phyloP scores from a whole-genome alignment of 2,113 vertebrate species.

The Aegithalos caudatus region DNA sequence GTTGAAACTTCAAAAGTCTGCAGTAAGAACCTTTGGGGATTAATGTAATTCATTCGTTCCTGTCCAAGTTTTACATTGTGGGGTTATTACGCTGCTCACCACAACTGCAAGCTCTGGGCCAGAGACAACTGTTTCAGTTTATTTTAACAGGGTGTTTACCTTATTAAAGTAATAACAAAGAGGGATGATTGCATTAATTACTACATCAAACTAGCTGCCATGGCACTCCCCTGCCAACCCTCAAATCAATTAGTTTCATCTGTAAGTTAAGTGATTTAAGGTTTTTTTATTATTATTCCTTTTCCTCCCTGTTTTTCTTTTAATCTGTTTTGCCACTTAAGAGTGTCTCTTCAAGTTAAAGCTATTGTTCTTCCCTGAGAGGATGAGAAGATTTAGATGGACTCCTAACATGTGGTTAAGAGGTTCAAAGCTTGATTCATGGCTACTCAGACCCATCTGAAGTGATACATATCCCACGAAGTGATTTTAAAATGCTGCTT shows the following conservation, averaged over 20 bases:
- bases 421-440: conserved; percentile 47
- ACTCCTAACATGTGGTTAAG: conserved; percentile 4
- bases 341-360: conserved; percentile 13
- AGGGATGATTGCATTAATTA: conserved; percentile 26
- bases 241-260: conserved; percentile 54
- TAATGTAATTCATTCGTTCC: conserved; percentile 56
- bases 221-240: neutral
- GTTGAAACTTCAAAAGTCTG: conserved; percentile 45
- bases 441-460: neutral
- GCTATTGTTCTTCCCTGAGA: conserved; percentile 12
- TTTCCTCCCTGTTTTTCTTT: neutral
- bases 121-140: conserved; percentile 52
- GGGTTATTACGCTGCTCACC: conserved; percentile 10
- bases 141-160: conserved; percentile 58
- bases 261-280: conserved; percentile 28
- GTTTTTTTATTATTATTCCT: conserved; percentile 9
- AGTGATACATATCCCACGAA: conserved; percentile 18
- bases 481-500: conserved; percentile 39
- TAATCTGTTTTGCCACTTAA: conserved; percentile 39
- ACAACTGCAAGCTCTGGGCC: conserved; percentile 34
- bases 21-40: conserved; percentile 34
- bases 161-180: conserved; percentile 51
- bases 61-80: conserved; percentile 34
- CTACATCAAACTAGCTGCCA: conserved; percentile 2
- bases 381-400: conserved; percentile 28